A percentile compares a stretch with the other conserved stretches of the same genome.
These are phyloP conservation scores for Cotesia congregata DNA, from an alignment of 2,888 invertebrate species.

Conservation along the genomic window DNA sequence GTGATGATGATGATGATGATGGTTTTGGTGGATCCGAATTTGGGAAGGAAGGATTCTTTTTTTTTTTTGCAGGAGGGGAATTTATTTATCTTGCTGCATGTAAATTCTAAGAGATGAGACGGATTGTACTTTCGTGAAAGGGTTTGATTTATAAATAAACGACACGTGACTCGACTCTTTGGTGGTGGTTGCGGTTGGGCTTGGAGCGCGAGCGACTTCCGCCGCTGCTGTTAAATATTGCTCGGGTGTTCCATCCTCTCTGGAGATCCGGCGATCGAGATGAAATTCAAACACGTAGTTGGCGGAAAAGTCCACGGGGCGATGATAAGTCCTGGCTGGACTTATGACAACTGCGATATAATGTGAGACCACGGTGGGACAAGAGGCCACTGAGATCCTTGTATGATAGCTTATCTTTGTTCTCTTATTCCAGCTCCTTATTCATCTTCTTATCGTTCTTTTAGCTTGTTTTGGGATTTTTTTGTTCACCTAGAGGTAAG, in stretches of 20 bases:
- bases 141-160: background rate
- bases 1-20: no score
- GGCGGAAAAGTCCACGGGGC: background rate
- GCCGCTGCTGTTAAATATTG: no score
- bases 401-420: constrained; percentile 8
- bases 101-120: no score
- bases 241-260: constrained; percentile 10
- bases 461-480: background rate
- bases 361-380: background rate
- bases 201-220: background rate
- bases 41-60: no score
- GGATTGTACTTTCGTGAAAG: background rate
- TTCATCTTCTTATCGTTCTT: background rate
- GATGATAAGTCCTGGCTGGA: background rate
- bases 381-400: constrained; percentile 4
- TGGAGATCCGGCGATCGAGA: constrained; percentile 15
- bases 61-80: no score
- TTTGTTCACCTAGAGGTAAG: no score
- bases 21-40: no score
- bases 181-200: background rate
- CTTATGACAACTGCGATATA: constrained; percentile 16
- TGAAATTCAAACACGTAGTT: constrained; percentile 38
- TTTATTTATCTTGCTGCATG: no score
- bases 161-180: background rate
- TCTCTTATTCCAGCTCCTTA: constrained; percentile 8